Evolutionary conservation across 2,888 invertebrate species (phyloP).

Genomic region (Himalopsyche kuldschensis): DNA sequence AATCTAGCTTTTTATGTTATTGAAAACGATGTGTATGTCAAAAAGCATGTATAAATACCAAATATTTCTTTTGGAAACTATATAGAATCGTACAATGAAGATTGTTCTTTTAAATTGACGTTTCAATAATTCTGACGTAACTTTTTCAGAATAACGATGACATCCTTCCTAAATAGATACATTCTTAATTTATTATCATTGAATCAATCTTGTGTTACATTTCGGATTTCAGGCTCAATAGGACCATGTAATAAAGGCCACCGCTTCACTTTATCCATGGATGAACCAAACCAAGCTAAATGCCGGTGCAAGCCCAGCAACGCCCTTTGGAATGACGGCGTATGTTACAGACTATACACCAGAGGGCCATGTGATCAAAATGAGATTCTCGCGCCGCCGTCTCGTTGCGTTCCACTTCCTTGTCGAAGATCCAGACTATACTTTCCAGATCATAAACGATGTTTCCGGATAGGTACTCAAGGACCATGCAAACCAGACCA

Average conservation of each 20-base stretch:
- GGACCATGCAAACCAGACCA: conserved; percentile 75
- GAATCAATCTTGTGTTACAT: not conserved
- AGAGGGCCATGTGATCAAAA: conserved; percentile 73
- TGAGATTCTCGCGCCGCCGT: conserved; percentile 70
- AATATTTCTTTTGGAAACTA: no score
- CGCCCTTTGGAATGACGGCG: conserved; percentile 61
- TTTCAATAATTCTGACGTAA: not conserved
- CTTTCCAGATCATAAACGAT: conserved; percentile 71
- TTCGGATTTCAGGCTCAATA: conserved; percentile 60
- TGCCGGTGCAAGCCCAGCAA: conserved; percentile 74
- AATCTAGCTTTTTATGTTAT: not conserved
- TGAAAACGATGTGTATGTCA: not conserved
- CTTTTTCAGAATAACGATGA: no score
- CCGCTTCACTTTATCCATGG: conserved; percentile 62
- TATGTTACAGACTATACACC: conserved; percentile 78
- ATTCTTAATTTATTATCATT: no score
- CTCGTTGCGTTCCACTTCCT: conserved; percentile 69
- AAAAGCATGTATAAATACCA: not conserved
- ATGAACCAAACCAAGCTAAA: conserved; percentile 53
- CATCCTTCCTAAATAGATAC: no score
- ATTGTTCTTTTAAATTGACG: no score
- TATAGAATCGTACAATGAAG: no score
- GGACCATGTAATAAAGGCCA: conserved; percentile 79
- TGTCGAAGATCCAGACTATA: conserved; percentile 76
- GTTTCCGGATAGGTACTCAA: conserved; percentile 75